Evolutionary conservation across 2,888 invertebrate species (phyloP).

Genomic region (Thymelicus sylvestris): DNA sequence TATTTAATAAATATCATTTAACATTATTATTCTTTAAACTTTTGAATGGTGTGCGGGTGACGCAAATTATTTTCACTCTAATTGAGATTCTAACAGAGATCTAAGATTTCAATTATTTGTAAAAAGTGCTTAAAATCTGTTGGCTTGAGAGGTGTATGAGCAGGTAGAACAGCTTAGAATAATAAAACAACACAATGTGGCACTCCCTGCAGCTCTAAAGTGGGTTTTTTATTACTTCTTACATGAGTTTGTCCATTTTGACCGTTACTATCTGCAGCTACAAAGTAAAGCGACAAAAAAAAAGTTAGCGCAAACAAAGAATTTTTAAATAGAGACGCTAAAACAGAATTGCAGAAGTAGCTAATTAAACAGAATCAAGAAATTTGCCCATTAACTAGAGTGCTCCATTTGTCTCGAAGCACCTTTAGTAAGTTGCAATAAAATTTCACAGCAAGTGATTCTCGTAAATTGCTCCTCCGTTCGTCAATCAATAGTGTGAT

Average conservation of each 20-base stretch:
- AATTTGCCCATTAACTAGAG: conserved; percentile 17
- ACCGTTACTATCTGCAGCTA: neutral
- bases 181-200: too few relatives aligned
- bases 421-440: conserved; percentile 4
- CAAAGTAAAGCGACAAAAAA: conserved; percentile 5
- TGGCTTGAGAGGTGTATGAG: too few relatives aligned
- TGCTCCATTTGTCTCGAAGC: conserved; percentile 16
- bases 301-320: neutral
- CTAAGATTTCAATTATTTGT: too few relatives aligned
- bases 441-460: neutral
- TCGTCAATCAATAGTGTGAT: neutral
- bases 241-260: neutral
- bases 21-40: too few relatives aligned
- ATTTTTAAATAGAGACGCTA: neutral
- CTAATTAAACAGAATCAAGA: conserved; percentile 19
- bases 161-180: too few relatives aligned
- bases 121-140: too few relatives aligned
- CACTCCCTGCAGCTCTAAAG: too few relatives aligned
- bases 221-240: too few relatives aligned
- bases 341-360: conserved; percentile 14
- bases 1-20: too few relatives aligned
- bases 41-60: too few relatives aligned
- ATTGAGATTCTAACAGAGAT: too few relatives aligned
- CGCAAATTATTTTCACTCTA: too few relatives aligned
- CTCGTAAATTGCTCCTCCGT: neutral